These are phyloP conservation scores for Astreopora myriophthalma DNA, from an alignment of 64 coral and sea anemone species.

Conservation along the genomic window DNA sequence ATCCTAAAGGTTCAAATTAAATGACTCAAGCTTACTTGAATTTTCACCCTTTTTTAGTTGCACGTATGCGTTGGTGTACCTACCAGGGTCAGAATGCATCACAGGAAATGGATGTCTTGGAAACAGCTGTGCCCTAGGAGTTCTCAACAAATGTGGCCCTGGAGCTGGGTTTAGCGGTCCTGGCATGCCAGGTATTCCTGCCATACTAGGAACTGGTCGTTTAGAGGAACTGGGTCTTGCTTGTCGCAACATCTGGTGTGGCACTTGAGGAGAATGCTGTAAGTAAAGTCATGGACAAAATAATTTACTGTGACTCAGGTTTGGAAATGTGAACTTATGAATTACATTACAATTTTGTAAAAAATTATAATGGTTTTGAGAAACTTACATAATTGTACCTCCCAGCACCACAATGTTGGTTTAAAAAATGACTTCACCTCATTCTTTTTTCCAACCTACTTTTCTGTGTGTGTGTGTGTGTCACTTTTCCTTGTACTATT, in stretches of 20 bases:
- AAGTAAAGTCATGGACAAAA: conserved; percentile 2
- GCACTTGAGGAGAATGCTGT: conserved; percentile 44
- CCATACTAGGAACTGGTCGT: conserved; percentile 28
- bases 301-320: too few relatives aligned
- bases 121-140: conserved; percentile 19
- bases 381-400: too few relatives aligned
- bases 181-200: conserved; percentile 16
- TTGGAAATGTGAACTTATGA: too few relatives aligned
- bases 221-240: conserved; percentile 60
- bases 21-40: too few relatives aligned
- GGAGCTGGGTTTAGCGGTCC: background rate
- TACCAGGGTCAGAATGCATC: conserved; percentile 89
- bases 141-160: conserved; percentile 47
- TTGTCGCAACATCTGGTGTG: conserved; percentile 76
- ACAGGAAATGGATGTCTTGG: conserved; percentile 56
- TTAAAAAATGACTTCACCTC: too few relatives aligned
- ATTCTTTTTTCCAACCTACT: too few relatives aligned
- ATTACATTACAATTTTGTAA: too few relatives aligned
- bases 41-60: background rate
- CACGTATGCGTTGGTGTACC: background rate
- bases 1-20: too few relatives aligned
- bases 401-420: too few relatives aligned
- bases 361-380: too few relatives aligned
- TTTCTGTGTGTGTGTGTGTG: too few relatives aligned
- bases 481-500: too few relatives aligned